These are phyloP conservation scores for Cartodere bifasciata DNA, from an alignment of 2,888 invertebrate species.

Conservation along the genomic window DNA sequence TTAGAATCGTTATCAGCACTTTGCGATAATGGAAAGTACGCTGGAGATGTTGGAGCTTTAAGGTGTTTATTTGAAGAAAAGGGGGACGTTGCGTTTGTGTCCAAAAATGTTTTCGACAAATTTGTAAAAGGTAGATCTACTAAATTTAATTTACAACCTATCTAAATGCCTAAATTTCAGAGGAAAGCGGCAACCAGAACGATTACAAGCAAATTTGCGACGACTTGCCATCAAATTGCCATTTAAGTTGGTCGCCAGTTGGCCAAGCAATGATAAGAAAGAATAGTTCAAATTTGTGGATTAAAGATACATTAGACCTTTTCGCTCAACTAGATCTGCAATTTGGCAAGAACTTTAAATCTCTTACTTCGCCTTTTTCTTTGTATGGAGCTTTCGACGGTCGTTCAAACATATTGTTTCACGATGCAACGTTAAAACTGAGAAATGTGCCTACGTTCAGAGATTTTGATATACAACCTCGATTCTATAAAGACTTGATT, in stretches of 20 bases:
- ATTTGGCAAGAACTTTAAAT: constrained; percentile 50
- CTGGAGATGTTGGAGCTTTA: constrained; percentile 51
- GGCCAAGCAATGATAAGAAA: constrained; percentile 54
- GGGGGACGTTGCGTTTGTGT: constrained; percentile 68
- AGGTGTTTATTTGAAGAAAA: constrained; percentile 51
- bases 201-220: constrained; percentile 48
- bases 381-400: constrained; percentile 59
- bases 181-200: constrained; percentile 6
- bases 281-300: constrained; percentile 41
- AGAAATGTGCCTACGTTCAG: constrained; percentile 25
- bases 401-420: constrained; percentile 51
- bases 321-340: constrained; percentile 55
- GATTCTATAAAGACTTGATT: constrained; percentile 22
- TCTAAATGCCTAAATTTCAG: background rate
- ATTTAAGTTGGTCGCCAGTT: constrained; percentile 52
- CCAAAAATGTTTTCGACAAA: constrained; percentile 24
- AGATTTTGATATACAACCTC: constrained; percentile 25
- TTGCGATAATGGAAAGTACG: constrained; percentile 28
- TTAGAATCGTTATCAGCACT: constrained; percentile 23
- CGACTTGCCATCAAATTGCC: constrained; percentile 27
- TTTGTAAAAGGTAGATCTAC: constrained; percentile 39
- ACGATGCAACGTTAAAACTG: constrained; percentile 38
- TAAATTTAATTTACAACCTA: background rate
- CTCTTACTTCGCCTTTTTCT: constrained; percentile 49
- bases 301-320: constrained; percentile 56